Conservation (phyloP, 2,888 invertebrate species). For the Apotomis turbidana region DNA sequence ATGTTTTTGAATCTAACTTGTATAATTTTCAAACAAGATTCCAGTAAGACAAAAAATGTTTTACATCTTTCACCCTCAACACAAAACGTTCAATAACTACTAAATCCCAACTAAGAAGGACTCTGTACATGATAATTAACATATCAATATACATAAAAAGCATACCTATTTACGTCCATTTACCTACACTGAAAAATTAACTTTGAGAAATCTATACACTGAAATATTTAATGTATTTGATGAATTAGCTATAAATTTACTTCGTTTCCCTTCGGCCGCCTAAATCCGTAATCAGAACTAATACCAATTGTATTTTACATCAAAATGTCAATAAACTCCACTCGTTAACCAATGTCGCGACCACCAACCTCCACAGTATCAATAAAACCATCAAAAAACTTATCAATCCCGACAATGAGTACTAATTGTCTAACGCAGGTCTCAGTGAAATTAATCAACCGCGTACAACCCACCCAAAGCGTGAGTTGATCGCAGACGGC, state of each 20-base stretch:
- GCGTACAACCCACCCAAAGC: conserved; percentile 33
- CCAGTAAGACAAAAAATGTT: background rate
- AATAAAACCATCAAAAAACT: conserved; percentile 44
- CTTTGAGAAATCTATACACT: no score
- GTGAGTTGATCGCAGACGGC: background rate
- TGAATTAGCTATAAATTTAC: no score
- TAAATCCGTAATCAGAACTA: background rate
- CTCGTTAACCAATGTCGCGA: conserved; percentile 28
- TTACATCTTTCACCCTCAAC: background rate
- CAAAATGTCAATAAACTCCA: background rate
- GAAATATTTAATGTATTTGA: no score
- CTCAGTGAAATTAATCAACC: conserved; percentile 79
- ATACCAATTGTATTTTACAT: background rate
- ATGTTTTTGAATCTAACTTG: no score
- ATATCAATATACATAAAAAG: no score
- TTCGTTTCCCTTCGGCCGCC: no score
- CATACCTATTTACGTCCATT: no score
- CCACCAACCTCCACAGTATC: conserved; percentile 37
- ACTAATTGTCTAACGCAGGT: conserved; percentile 78
- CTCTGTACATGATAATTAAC: no score
- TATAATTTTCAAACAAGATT: background rate
- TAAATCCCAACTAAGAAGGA: no score
- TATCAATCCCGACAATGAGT: conserved; percentile 66
- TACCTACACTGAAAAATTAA: no score
- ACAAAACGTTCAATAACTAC: no score